Evolutionary conservation across 2,797 vertebrate species (phyloP).

Genomic region (Limnodromus scolopaceus): DNA sequence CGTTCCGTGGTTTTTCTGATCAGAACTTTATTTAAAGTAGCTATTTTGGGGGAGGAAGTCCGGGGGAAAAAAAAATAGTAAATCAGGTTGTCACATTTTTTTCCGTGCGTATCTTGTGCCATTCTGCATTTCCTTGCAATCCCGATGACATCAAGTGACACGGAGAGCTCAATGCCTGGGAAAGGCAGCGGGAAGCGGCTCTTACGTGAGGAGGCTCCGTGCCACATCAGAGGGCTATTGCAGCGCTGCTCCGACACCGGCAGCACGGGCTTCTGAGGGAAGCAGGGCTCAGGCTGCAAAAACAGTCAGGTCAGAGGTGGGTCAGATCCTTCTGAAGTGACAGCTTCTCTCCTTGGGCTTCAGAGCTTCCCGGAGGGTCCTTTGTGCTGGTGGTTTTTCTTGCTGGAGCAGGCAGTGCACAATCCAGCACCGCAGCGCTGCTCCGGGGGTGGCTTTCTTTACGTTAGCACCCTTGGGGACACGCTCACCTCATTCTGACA

Average conservation of each 20-base stretch:
- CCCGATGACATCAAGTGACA: background rate
- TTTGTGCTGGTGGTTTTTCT: background rate
- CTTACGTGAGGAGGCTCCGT: background rate
- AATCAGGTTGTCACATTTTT: background rate
- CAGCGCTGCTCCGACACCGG: rapidly evolving
- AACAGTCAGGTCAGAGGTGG: conserved; percentile 26
- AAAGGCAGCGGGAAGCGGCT: conserved; percentile 12
- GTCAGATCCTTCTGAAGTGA: conserved; percentile 12
- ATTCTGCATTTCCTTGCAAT: conserved; percentile 17
- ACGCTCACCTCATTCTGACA: background rate
- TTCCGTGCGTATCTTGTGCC: background rate
- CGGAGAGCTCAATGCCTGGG: background rate
- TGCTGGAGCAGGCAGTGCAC: background rate
- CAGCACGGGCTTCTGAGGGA: background rate
- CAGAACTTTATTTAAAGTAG: background rate
- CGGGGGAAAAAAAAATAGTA: background rate
- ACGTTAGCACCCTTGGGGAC: background rate
- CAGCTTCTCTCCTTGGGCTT: background rate
- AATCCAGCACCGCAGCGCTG: rapidly evolving
- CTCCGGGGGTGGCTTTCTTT: rapidly evolving
- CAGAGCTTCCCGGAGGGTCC: background rate
- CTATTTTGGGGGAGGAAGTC: background rate
- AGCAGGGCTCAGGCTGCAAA: background rate
- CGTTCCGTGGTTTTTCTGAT: background rate
- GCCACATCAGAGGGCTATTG: background rate